phyloP scores from a whole-genome alignment of 2,888 invertebrate species.

The Epirrhoe tristata region DNA sequence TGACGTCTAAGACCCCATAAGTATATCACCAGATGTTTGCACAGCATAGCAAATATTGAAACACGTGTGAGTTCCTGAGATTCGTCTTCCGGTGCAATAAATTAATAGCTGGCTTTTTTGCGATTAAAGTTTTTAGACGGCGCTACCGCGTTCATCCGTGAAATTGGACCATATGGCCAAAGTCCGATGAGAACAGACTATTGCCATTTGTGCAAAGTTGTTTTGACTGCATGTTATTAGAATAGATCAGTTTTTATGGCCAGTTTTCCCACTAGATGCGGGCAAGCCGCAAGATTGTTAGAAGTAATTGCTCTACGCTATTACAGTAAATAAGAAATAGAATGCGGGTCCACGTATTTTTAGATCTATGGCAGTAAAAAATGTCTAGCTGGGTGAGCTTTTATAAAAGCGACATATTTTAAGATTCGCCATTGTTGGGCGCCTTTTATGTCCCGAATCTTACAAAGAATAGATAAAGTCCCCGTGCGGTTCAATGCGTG shows the following conservation, averaged over 20 bases:
- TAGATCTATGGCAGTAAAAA: slow-evolving; percentile 57
- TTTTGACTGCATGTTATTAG: slow-evolving; percentile 68
- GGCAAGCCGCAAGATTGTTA: slow-evolving; percentile 79
- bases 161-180: slow-evolving; percentile 68
- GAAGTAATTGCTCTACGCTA: slow-evolving; percentile 75
- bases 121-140: slow-evolving; percentile 66
- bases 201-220: slow-evolving; percentile 57
- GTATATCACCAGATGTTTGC: slow-evolving; percentile 78
- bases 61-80: slow-evolving; percentile 84
- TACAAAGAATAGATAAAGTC: slow-evolving; percentile 79
- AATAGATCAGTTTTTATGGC: slow-evolving; percentile 74
- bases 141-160: slow-evolving; percentile 64
- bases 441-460: slow-evolving; percentile 74
- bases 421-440: slow-evolving; percentile 73
- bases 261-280: slow-evolving; percentile 77
- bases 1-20: slow-evolving; percentile 51
- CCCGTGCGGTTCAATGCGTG: slow-evolving; percentile 77
- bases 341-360: slow-evolving; percentile 73
- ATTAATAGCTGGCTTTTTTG: slow-evolving; percentile 79
- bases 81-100: slow-evolving; percentile 83
- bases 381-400: slow-evolving; percentile 57
- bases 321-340: slow-evolving; percentile 65
- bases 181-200: slow-evolving; percentile 60
- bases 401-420: slow-evolving; percentile 70
- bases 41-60: slow-evolving; percentile 83